Evolutionary conservation across 2,888 invertebrate genomes (phyloP), one percentile per base, ranked within the genome.

Genomic region (Anthoptus insignis): DNA sequence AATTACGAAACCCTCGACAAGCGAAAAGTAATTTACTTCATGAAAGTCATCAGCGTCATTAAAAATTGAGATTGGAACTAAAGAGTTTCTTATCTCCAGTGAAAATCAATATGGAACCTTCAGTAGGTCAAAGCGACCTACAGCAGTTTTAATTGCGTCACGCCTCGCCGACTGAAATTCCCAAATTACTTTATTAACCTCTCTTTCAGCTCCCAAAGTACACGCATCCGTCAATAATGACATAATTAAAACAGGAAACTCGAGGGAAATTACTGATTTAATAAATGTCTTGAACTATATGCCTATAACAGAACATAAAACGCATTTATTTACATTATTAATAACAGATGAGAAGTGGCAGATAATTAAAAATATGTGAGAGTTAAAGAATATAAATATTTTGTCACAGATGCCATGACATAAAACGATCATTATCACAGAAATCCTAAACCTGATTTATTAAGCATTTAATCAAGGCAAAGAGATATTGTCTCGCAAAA

Each of bases 181-280:
- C 67, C 52, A 68, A 67, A 67, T 70, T 66, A 69, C 71, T 63
- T 69, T 72, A 67, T 60, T 60, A 60, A 60, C 60, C 24, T 60
- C 56, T 39, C 52, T 32, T 53, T 47, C 21, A 45, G 19, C 42
- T 52, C 59, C n/a, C 53, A 59, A 52, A 59, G 50, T 27, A 52
- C 59, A 19, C 29, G 50, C 59, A 59, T 52, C 39, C 24, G 49
- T 50, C 45, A 45, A 22, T 22, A 37, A 37, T 37, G 53, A 37
- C 53, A 54, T 34, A 37, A 54, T 54, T 54, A 37, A 54, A 54
- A 54, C 21, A 37, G n/a, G 37, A 22, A n/a, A 13, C 34, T 37
- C 45, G 6, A 22, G 45, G 22, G 52, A 53, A 53, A 34, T 32
- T 34, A 34, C 32, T 34, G 21, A 53, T 34, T 53, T 34, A 53